Percentiles rank a stretch among this genome's conserved stretches.
Conservation (phyloP, 1,140 invertebrate genomes). For the Pogonomyrmex barbatus region DNA sequence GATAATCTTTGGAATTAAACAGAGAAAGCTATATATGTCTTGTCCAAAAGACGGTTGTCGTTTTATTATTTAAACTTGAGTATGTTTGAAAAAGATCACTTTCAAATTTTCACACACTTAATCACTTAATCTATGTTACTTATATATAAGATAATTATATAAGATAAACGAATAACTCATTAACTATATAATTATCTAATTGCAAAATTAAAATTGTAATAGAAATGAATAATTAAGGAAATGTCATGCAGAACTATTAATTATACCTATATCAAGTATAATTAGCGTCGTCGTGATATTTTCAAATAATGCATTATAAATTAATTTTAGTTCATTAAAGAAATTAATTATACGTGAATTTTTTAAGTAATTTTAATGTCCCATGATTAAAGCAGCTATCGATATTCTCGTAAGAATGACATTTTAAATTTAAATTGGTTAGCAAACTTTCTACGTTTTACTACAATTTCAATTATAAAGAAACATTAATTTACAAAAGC, state of each 20-base stretch:
- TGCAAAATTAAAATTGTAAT: neutral
- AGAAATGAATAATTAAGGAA: neutral
- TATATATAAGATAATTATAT: too few species aligned
- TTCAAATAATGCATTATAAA: slow-evolving; percentile 4
- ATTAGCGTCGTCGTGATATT: neutral
- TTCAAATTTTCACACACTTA: slow-evolving; percentile 13
- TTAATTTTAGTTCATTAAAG: neutral
- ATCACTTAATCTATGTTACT: slow-evolving; percentile 1
- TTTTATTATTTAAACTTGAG: slow-evolving; percentile 15
- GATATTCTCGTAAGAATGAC: neutral
- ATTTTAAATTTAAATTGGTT: neutral
- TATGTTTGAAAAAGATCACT: too few species aligned
- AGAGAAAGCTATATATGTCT: slow-evolving; percentile 31
- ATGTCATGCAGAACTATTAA: slow-evolving; percentile 1
- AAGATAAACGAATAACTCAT: neutral
- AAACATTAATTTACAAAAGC: slow-evolving; percentile 4
- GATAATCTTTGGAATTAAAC: slow-evolving; percentile 20
- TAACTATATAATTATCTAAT: slow-evolving; percentile 7
- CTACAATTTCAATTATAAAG: neutral
- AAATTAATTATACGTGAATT: slow-evolving; percentile 3
- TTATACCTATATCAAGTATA: neutral
- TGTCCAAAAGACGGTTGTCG: neutral
- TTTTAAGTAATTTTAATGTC: neutral
- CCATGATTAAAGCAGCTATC: neutral
- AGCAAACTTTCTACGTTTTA: neutral